Percentiles rank a stretch among this genome's conserved stretches.
phyloP scores from a whole-genome alignment of 2,888 invertebrate genomes.

The Eupithecia tripunctaria region DNA sequence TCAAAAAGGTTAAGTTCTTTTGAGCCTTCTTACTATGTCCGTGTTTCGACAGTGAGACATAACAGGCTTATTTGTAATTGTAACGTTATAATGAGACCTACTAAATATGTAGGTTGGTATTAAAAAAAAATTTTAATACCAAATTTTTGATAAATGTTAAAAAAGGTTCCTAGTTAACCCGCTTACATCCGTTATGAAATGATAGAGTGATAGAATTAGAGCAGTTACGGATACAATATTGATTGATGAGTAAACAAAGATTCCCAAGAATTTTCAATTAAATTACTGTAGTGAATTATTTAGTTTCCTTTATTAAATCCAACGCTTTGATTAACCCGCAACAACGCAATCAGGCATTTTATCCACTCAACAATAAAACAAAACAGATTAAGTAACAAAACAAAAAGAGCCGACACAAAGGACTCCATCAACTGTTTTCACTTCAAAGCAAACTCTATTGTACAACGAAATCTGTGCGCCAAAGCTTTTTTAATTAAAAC shows the following conservation, averaged over 20 bases:
- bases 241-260: not conserved
- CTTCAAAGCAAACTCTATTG: conserved; percentile 30
- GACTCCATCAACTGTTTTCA: conserved; percentile 31
- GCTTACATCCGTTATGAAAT: too few species aligned
- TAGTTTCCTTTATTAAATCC: not conserved
- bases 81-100: too few species aligned
- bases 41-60: too few species aligned
- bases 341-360: conserved; percentile 5
- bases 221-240: not conserved
- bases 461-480: conserved; percentile 28
- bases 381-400: conserved; percentile 13
- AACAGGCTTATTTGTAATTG: too few species aligned
- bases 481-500: conserved; percentile 47
- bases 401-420: conserved; percentile 26
- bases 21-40: too few species aligned
- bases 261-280: not conserved
- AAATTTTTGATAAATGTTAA: too few species aligned
- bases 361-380: conserved; percentile 13
- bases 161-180: too few species aligned
- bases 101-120: too few species aligned
- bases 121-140: too few species aligned
- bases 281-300: not conserved
- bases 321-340: not conserved
- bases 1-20: too few species aligned
- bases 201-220: too few species aligned